Evolutionary conservation across 2,113 vertebrate genomes (phyloP).

Genomic region (Spizaetus ornatus): DNA sequence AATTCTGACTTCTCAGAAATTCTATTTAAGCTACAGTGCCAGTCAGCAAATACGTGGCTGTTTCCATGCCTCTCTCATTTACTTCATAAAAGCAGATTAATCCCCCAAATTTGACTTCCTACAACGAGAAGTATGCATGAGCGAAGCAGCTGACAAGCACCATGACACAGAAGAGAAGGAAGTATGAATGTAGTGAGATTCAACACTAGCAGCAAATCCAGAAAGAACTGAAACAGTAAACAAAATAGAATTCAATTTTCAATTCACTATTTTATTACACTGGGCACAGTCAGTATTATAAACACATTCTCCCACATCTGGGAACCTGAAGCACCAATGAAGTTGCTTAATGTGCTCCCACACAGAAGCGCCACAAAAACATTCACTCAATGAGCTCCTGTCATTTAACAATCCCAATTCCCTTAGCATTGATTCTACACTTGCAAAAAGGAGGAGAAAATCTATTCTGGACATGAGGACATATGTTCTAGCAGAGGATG

Average conservation of each 20-base stretch:
- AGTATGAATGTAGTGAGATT: not conserved
- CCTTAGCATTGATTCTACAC: slow-evolving; percentile 29
- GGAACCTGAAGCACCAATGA: not conserved
- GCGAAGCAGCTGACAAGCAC: slow-evolving; percentile 52
- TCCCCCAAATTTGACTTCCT: slow-evolving; percentile 34
- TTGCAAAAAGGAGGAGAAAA: not conserved
- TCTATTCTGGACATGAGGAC: not conserved
- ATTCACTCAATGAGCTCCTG: not conserved
- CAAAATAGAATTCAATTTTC: not conserved
- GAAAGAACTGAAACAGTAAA: not conserved
- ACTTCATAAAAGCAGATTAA: not conserved
- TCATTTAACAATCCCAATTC: not conserved
- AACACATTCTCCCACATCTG: not conserved
- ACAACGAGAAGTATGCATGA: not conserved
- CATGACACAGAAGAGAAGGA: slow-evolving; percentile 27
- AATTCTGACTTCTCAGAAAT: slow-evolving; percentile 5
- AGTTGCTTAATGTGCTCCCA: not conserved
- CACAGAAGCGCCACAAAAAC: not conserved
- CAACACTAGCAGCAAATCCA: not conserved
- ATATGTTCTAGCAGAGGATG: not conserved
- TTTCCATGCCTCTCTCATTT: not conserved
- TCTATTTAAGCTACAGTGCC: not conserved
- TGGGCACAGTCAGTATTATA: not conserved
- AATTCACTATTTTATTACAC: not conserved
- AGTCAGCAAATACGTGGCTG: not conserved